Conservation (phyloP, 2,113 vertebrate species). For the Nesoenas mayeri region DNA sequence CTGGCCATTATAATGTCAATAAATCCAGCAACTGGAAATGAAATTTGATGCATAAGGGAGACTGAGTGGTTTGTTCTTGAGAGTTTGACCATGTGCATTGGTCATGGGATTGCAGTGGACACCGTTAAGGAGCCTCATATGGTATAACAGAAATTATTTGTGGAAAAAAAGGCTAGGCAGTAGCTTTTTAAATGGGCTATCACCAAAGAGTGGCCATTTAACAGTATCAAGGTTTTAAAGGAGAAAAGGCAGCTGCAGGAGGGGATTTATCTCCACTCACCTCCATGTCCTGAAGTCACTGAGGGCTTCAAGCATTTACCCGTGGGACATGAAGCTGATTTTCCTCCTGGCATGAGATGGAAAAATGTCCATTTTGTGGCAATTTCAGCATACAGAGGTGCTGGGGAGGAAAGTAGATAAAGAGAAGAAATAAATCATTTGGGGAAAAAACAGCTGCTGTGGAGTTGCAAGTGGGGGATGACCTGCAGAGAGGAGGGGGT, state of each 20-base stretch:
- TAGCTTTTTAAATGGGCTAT: background rate
- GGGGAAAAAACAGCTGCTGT: accelerated
- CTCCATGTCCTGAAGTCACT: accelerated
- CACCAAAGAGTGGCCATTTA: background rate
- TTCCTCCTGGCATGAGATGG: background rate
- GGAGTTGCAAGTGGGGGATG: accelerated
- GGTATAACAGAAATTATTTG: background rate
- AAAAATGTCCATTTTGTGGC: background rate
- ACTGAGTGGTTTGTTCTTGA: background rate
- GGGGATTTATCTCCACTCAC: background rate
- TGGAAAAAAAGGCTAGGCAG: background rate
- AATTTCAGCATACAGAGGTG: accelerated
- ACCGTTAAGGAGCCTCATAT: accelerated
- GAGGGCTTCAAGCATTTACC: background rate
- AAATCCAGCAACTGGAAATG: conserved; percentile 39
- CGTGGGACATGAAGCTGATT: background rate
- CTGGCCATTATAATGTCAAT: conserved; percentile 58
- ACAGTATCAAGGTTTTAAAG: background rate
- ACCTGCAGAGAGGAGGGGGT: background rate
- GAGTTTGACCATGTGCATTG: accelerated
- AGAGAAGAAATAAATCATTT: background rate
- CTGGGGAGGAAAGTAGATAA: background rate
- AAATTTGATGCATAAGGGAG: conserved; percentile 16
- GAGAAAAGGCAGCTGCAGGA: background rate
- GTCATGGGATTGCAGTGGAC: background rate